Conservation (phyloP, 2,888 invertebrate species). For the Cylindroiulus punctatus region DNA sequence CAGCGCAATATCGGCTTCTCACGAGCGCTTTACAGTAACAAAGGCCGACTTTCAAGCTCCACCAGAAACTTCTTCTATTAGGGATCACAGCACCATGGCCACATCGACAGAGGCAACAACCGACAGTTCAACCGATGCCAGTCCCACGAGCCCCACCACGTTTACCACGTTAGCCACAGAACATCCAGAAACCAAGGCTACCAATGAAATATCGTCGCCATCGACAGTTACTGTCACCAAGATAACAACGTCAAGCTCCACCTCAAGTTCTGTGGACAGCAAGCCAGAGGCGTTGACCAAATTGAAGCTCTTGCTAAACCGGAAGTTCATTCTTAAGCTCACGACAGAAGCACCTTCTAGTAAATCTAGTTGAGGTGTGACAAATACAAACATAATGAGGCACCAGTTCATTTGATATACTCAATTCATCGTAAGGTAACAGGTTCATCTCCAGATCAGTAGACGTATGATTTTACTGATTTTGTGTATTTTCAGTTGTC, state of each 20-base stretch:
- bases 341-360: conserved; percentile 44
- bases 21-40: conserved; percentile 13
- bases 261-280: not conserved
- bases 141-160: not conserved
- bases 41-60: not conserved
- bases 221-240: conserved; percentile 3
- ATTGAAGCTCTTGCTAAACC: conserved; percentile 46
- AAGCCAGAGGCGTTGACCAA: conserved; percentile 52
- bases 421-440: conserved; percentile 10
- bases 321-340: conserved; percentile 52
- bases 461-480: not conserved
- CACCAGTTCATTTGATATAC: not conserved
- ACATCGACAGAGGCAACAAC: not conserved
- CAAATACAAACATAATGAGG: not conserved
- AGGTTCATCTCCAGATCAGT: not conserved
- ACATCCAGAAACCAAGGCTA: not conserved
- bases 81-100: conserved; percentile 23
- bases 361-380: not conserved
- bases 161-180: too few species aligned
- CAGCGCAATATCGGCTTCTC: conserved; percentile 43
- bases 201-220: conserved; percentile 38
- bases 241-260: conserved; percentile 30
- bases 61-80: not conserved
- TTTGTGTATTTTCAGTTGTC: not conserved
- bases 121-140: not conserved